Percentiles rank a stretch among this genome's conserved stretches.
Evolutionary conservation across 2,888 invertebrate species (phyloP).

Genomic region (Metalampra italica): DNA sequence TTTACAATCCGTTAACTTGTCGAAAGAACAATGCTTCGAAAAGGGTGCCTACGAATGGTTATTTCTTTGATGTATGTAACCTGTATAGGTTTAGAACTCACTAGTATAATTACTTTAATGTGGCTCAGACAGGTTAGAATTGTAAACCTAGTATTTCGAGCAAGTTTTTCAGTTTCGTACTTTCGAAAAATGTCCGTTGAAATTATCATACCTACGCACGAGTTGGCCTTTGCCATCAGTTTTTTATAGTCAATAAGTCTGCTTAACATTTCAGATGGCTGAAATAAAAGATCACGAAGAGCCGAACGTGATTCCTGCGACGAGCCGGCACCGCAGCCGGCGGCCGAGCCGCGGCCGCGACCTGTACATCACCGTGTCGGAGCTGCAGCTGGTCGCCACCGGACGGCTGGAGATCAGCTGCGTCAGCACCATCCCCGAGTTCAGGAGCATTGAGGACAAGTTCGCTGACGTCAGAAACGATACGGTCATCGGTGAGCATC

Average conservation of each 20-base stretch:
- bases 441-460: conserved; percentile 83
- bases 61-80: too few species aligned
- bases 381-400: conserved; percentile 83
- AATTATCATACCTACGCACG: too few species aligned
- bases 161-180: too few species aligned
- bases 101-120: too few species aligned
- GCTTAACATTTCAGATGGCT: conserved; percentile 28
- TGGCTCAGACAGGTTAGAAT: too few species aligned
- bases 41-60: too few species aligned
- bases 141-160: too few species aligned
- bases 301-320: conserved; percentile 41
- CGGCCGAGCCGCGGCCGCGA: conserved; percentile 77
- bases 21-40: too few species aligned
- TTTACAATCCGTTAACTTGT: too few species aligned
- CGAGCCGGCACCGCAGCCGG: conserved; percentile 57
- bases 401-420: conserved; percentile 86
- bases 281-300: conserved; percentile 43
- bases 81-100: too few species aligned
- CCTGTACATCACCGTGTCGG: conserved; percentile 84
- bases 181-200: too few species aligned
- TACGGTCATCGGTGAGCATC: conserved; percentile 82
- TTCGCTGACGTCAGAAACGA: conserved; percentile 86
- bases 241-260: not conserved
- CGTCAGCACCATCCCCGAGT: conserved; percentile 88
- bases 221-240: too few species aligned